phyloP scores from a whole-genome alignment of 2,888 invertebrate species.

The Hoplodrina ambigua region DNA sequence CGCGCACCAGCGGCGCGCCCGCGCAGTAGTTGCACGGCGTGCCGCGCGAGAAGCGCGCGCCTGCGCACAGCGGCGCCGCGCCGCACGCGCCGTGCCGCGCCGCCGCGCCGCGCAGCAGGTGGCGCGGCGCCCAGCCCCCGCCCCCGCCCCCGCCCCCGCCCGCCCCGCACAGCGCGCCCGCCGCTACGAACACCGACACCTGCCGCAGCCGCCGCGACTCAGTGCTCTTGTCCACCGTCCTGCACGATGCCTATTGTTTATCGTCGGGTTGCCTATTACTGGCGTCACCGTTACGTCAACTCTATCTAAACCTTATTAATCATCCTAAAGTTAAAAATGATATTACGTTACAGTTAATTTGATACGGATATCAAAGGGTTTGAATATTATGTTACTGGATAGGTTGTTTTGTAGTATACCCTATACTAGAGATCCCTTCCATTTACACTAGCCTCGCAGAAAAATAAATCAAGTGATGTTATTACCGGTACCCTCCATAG shows the following conservation, averaged over 20 bases:
- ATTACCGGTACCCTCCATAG: conserved; percentile 79
- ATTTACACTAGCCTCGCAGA: not conserved
- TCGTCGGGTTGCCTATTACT: too few species aligned
- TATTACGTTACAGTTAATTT: too few species aligned
- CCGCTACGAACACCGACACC: conserved; percentile 61
- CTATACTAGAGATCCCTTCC: not conserved
- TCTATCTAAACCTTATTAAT: too few species aligned
- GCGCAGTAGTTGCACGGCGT: conserved; percentile 78
- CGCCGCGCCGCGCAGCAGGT: conserved; percentile 60
- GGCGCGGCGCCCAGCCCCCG: conserved; percentile 66
- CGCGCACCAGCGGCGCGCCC: conserved; percentile 78
- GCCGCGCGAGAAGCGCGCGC: conserved; percentile 63
- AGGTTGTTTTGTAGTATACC: not conserved
- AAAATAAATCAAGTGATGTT: not conserved
- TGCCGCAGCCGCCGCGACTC: conserved; percentile 65
- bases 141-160: conserved; percentile 34
- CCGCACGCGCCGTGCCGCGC: conserved; percentile 54
- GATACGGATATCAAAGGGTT: too few species aligned
- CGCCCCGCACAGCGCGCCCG: conserved; percentile 58
- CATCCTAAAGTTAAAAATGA: too few species aligned
- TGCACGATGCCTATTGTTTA: conserved; percentile 1
- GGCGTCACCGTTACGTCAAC: too few species aligned
- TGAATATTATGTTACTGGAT: too few species aligned
- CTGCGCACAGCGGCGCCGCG: conserved; percentile 67
- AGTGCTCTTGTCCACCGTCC: conserved; percentile 60